phyloP scores from a whole-genome alignment of 2,113 vertebrate species.

The Amblyornis subalaris region DNA sequence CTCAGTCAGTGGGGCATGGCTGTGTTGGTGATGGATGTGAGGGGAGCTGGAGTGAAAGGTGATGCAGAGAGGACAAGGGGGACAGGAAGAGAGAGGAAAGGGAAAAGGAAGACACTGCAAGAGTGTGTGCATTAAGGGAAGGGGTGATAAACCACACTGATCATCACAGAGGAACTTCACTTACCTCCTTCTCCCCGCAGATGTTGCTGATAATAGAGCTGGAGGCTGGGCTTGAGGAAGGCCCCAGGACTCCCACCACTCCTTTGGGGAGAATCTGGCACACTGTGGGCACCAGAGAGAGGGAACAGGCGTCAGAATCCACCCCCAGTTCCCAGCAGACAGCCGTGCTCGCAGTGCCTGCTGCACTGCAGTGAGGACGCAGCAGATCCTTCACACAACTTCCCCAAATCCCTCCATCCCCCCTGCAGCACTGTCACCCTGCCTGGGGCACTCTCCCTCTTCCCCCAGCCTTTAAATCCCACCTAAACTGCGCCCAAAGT shows the following conservation, averaged over 20 bases:
- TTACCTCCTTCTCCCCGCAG: constrained; percentile 98
- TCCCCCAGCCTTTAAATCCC: not conserved
- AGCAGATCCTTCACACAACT: not conserved
- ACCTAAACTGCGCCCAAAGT: not conserved
- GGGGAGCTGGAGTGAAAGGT: not conserved
- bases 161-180: not conserved
- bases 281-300: constrained; percentile 74
- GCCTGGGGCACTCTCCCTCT: not conserved
- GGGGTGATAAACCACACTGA: not conserved
- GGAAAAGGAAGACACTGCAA: not conserved
- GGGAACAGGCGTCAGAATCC: not conserved
- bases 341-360: not conserved
- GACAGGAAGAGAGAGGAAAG: not conserved
- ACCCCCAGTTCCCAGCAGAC: not conserved
- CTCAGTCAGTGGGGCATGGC: not conserved
- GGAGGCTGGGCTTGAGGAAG: constrained; percentile 94
- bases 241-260: constrained; percentile 92
- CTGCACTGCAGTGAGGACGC: not conserved
- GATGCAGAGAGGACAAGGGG: not conserved
- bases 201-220: constrained; percentile 99
- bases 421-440: not conserved
- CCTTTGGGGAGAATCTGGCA: constrained; percentile 98
- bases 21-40: not conserved
- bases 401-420: not conserved
- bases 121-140: not conserved